Percentiles rank a stretch among this genome's conserved stretches.
Evolutionary conservation across 2,888 invertebrate genomes (phyloP).

Genomic region (Eupithecia subumbrata): DNA sequence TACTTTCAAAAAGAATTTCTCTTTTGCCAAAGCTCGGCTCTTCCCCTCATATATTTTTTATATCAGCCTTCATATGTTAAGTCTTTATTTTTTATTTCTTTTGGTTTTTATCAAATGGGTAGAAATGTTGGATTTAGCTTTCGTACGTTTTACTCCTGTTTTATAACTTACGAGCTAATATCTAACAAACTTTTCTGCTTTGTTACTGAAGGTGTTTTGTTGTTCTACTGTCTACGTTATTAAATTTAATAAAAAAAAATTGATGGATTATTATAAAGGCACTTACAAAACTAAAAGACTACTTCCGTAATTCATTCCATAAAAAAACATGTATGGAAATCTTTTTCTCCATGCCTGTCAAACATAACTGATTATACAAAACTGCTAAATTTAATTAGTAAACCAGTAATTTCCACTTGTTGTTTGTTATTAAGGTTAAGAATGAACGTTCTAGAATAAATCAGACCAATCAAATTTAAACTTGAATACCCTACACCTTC

Average conservation of each 20-base stretch:
- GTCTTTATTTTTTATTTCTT: constrained; percentile 36
- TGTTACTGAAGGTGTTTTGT: neutral
- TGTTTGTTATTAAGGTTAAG: constrained; percentile 37
- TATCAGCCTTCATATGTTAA: constrained; percentile 43
- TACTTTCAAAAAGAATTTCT: constrained; percentile 75
- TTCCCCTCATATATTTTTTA: constrained; percentile 51
- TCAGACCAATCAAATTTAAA: constrained; percentile 41
- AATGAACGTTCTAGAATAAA: constrained; percentile 36
- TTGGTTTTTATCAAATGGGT: constrained; percentile 36
- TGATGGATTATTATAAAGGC: neutral
- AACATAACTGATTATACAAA: neutral
- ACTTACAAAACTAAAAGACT: neutral
- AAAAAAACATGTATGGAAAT: neutral
- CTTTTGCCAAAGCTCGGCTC: constrained; percentile 61
- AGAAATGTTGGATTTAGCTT: constrained; percentile 29
- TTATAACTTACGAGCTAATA: constrained; percentile 26
- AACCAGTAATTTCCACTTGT: neutral
- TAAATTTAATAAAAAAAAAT: neutral
- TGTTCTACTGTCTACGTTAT: neutral
- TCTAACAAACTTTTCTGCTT: constrained; percentile 19
- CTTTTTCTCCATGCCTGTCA: neutral
- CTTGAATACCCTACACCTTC: constrained; percentile 27
- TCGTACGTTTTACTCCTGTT: constrained; percentile 28
- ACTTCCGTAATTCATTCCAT: neutral
- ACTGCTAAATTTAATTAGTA: neutral